Evolutionary conservation across 2,888 invertebrate species (phyloP).

Genomic region (Heliconius sara): DNA sequence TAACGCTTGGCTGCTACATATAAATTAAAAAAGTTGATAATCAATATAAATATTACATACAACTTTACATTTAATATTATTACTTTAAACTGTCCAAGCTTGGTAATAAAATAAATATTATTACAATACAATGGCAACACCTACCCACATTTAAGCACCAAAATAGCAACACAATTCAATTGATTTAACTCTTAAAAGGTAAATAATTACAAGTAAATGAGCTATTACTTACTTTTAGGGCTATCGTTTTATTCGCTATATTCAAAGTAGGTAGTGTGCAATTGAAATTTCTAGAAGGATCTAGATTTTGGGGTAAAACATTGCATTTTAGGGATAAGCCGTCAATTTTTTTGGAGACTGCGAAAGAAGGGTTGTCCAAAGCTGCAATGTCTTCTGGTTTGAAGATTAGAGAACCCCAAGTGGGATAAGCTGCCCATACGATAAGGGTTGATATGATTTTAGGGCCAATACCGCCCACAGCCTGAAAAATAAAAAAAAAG

Average conservation of each 20-base stretch:
- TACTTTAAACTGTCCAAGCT: constrained; percentile 7
- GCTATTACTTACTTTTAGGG: constrained; percentile 53
- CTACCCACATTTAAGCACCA: constrained; percentile 23
- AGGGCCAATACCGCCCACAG: constrained; percentile 90
- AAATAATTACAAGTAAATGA: constrained; percentile 60
- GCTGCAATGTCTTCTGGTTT: constrained; percentile 52
- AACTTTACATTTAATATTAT: background rate
- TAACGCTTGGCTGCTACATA: constrained; percentile 23
- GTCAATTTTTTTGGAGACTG: constrained; percentile 34
- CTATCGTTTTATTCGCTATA: constrained; percentile 42
- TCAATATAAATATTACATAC: constrained; percentile 7
- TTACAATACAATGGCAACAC: constrained; percentile 13
- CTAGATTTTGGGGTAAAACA: constrained; percentile 49
- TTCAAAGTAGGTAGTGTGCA: constrained; percentile 54
- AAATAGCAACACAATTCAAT: constrained; percentile 7
- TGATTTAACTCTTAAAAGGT: constrained; percentile 49
- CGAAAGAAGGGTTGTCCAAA: constrained; percentile 30
- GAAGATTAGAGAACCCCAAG: constrained; percentile 89
- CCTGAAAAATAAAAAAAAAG: constrained; percentile 66
- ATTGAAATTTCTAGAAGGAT: constrained; percentile 52
- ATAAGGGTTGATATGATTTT: constrained; percentile 89
- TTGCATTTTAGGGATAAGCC: constrained; percentile 56
- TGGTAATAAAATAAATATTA: constrained; percentile 37
- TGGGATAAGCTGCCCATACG: constrained; percentile 89
- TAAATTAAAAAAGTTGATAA: background rate